Base-by-base conservation (phyloP, 1,140 invertebrate species). In the Temnothorax longispinosus region DNA sequence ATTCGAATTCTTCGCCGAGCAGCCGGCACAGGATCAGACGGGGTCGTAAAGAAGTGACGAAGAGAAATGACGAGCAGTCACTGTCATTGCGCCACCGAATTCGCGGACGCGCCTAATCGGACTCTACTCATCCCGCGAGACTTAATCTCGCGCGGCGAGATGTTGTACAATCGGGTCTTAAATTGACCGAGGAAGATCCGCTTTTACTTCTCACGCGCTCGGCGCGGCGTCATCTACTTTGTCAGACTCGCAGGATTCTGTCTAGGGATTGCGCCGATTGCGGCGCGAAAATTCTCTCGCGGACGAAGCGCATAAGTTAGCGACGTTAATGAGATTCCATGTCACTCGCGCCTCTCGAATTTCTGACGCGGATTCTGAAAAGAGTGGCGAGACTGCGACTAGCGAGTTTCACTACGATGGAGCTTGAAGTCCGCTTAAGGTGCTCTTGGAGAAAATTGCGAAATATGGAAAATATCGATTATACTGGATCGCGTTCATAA, bases 141-240 rank as follows among this genome's bases (percentile, higher is more conserved):
- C 47, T n/a, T 84, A 84, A 84, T 75, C 27, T 1, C 80, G 38
- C 47, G 47, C 47, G 5, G 7, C 67, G 15, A 11, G 3, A 47
- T 18, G 27, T 84, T 74, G 69, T 75, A 41, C 44, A 84, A 84
- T 13, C 32, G 11, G 52, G n/a, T 44, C 44, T 60, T 13, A 84
- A 84, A 84, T 62, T 60, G 69, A 74, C 65, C 80, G 52, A 74
- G 21, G 18, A 60, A 32, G n/a, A 75, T 60, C 65, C 27, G 69
- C 80, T 75, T 75, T 84, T 74, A 74, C 69, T 84, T 84, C 80
- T 84, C 80, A 84, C 80, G 80, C 54, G 67, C 38, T 54, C n/a
- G 52, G 1, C 27, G 27, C 27, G 27, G 27, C 1, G 27, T 27
- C 27, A 27, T 71, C 15, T 58, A 38, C 18, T 75, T 75, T 38